Evolutionary conservation across 2,113 vertebrate genomes (phyloP).

Genomic region (Malurus alboscapulatus): DNA sequence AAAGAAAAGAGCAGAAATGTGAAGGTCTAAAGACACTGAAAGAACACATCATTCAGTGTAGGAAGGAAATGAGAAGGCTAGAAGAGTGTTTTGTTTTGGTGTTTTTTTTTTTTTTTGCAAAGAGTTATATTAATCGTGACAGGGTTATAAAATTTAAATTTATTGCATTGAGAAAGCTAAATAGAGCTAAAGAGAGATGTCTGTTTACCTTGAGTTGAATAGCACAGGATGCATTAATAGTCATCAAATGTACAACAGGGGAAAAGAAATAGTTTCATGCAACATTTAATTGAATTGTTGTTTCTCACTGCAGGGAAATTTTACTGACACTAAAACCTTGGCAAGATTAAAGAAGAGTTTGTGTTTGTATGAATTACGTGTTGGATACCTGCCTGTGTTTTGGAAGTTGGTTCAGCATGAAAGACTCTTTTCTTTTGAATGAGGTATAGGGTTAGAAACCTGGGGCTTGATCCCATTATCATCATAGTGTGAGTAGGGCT

Average conservation of each 20-base stretch:
- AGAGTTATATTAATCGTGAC: not conserved
- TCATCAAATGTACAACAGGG: not conserved
- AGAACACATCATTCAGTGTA: not conserved
- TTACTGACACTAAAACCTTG: not conserved
- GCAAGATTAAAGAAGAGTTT: not conserved
- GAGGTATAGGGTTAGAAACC: not conserved
- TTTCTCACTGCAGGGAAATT: not conserved
- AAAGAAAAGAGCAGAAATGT: not conserved
- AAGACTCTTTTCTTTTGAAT: not conserved
- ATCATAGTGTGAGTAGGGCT: not conserved
- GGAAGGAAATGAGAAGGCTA: not conserved
- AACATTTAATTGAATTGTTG: conserved; percentile 41
- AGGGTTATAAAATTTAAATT: not conserved
- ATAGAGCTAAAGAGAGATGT: not conserved
- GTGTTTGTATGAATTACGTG: not conserved
- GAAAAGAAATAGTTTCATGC: conserved; percentile 24
- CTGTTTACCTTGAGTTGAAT: not conserved
- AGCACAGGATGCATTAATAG: not conserved
- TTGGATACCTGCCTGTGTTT: not conserved
- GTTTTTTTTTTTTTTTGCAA: not conserved
- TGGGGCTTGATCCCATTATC: not conserved
- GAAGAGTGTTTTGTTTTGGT: not conserved
- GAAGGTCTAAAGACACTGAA: not conserved
- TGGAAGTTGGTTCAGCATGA: not conserved
- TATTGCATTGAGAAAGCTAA: not conserved